phyloP scores from a whole-genome alignment of 1,140 invertebrate species.

The Aphaenogaster rudis region DNA sequence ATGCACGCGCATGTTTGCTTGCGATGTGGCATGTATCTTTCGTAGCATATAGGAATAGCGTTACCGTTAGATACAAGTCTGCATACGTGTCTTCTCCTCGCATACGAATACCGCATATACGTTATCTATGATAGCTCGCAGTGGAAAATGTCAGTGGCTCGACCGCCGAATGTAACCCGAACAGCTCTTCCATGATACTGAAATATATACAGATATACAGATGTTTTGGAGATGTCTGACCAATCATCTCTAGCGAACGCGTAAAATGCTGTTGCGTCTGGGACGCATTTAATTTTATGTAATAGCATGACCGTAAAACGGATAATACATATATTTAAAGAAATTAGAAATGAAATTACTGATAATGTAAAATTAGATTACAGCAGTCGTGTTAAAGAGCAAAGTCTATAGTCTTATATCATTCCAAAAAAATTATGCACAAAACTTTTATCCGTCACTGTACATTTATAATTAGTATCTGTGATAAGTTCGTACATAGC shows the following conservation, averaged over 20 bases:
- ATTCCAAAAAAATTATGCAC: background rate
- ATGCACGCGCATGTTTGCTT: slow-evolving; percentile 50
- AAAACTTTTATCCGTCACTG: background rate
- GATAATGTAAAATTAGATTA: background rate
- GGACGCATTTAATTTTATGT: slow-evolving; percentile 3
- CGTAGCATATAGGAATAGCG: slow-evolving; percentile 45
- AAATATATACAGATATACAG: slow-evolving; percentile 27
- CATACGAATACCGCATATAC: slow-evolving; percentile 49
- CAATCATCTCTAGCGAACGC: slow-evolving; percentile 24
- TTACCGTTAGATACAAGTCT: slow-evolving; percentile 55
- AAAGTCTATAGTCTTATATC: background rate
- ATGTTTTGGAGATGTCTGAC: slow-evolving; percentile 35
- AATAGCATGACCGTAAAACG: background rate
- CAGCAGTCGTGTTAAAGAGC: background rate
- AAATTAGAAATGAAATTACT: background rate
- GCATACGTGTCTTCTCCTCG: slow-evolving; percentile 40
- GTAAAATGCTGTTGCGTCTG: slow-evolving; percentile 9
- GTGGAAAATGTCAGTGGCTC: slow-evolving; percentile 53
- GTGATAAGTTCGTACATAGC: background rate
- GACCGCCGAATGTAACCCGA: slow-evolving; percentile 42
- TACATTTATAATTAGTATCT: background rate
- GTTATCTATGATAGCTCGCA: slow-evolving; percentile 49
- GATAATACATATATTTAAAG: background rate
- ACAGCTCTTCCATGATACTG: background rate
- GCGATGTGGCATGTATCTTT: slow-evolving; percentile 43